Evolutionary conservation across 2,797 vertebrate species (phyloP).

Genomic region (Muscicapa comitata): DNA sequence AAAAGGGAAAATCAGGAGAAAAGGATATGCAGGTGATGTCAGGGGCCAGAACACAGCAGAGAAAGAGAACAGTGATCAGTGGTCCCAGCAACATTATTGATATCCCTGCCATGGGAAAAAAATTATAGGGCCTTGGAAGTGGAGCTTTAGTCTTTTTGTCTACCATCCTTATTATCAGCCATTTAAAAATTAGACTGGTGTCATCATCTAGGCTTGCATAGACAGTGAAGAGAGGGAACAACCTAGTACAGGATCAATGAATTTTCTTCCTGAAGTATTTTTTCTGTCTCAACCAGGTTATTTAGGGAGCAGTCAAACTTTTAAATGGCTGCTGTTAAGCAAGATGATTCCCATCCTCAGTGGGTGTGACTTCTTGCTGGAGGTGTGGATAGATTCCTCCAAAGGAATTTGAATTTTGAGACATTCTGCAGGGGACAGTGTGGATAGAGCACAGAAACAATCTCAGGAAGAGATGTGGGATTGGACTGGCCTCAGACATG

Average conservation of each 20-base stretch:
- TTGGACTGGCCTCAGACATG: not conserved
- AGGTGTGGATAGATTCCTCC: not conserved
- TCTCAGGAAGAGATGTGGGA: not conserved
- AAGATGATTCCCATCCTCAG: not conserved
- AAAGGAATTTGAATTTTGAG: not conserved
- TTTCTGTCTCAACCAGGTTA: not conserved
- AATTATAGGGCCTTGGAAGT: not conserved
- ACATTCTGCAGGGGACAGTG: not conserved
- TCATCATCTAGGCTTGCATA: not conserved
- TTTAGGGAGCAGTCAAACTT: not conserved
- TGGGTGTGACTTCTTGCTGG: not conserved
- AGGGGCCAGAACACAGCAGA: not conserved
- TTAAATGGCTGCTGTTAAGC: not conserved
- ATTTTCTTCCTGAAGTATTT: not conserved
- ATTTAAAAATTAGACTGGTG: not conserved
- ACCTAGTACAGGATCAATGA: not conserved
- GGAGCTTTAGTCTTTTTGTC: not conserved
- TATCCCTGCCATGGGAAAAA: not conserved
- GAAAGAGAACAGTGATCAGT: not conserved
- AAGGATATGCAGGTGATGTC: not conserved
- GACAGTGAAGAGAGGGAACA: not conserved
- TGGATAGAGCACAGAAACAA: not conserved
- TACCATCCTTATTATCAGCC: not conserved
- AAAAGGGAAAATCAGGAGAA: not conserved
- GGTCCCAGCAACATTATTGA: not conserved